Evolutionary conservation across 2,797 vertebrate genomes (phyloP).

Genomic region (Erpetoichthys calabaricus): DNA sequence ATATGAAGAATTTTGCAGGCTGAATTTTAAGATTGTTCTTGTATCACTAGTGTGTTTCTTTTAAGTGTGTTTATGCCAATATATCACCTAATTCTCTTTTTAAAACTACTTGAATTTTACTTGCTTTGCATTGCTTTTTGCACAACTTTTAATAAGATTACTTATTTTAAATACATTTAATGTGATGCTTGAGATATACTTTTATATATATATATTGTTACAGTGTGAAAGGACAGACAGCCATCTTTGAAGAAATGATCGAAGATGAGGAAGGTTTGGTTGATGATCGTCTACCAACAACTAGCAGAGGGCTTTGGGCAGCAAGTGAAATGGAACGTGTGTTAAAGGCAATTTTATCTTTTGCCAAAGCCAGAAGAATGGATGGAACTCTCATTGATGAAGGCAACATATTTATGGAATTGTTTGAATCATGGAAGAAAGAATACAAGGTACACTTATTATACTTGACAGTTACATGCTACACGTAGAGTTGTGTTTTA

Average conservation of each 20-base stretch:
- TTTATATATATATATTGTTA: background rate
- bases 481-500: background rate
- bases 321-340: slow-evolving; percentile 83
- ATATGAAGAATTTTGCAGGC: slow-evolving; percentile 11
- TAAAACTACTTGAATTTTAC: no score
- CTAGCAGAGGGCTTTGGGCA: slow-evolving; percentile 87
- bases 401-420: slow-evolving; percentile 82
- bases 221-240: slow-evolving; percentile 90
- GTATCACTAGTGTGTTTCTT: background rate
- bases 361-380: slow-evolving; percentile 74
- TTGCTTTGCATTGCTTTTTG: no score
- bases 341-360: slow-evolving; percentile 78
- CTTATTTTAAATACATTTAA: no score
- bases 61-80: slow-evolving; percentile 3
- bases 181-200: no score
- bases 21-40: slow-evolving; percentile 3
- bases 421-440: slow-evolving; percentile 94
- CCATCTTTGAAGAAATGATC: slow-evolving; percentile 97
- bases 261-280: slow-evolving; percentile 91
- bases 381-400: slow-evolving; percentile 71
- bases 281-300: slow-evolving; percentile 85
- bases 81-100: background rate
- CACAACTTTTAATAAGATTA: no score
- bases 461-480: background rate
- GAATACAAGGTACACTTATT: slow-evolving; percentile 77